Evolutionary conservation across 2,888 invertebrate species (phyloP).

Genomic region (Drosophila birchii): DNA sequence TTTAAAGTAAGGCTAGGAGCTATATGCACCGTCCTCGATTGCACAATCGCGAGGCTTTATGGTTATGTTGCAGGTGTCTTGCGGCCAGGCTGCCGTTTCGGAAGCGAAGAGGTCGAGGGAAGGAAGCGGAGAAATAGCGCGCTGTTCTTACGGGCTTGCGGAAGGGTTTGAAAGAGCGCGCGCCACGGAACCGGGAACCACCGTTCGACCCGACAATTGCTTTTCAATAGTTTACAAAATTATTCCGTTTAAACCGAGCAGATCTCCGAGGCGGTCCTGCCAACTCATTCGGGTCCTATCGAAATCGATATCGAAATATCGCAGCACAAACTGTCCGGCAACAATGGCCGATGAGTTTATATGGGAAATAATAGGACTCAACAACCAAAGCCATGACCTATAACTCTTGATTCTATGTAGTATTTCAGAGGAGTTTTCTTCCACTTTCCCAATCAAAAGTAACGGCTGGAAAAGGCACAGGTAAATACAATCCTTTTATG

Average conservation of each 20-base stretch:
- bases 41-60: conserved; percentile 33
- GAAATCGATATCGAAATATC: background rate
- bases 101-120: background rate
- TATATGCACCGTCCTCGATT: conserved; percentile 25
- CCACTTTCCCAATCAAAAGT: background rate
- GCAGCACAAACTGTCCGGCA: background rate
- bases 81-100: conserved; percentile 7
- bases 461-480: background rate
- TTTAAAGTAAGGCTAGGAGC: background rate
- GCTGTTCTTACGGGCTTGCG: conserved; percentile 15
- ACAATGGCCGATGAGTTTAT: too few species aligned
- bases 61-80: conserved; percentile 18
- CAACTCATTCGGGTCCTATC: background rate
- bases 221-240: background rate
- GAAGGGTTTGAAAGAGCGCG: conserved; percentile 28
- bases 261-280: background rate
- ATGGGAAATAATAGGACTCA: too few species aligned
- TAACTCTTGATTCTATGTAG: too few species aligned
- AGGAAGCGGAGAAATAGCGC: conserved; percentile 11
- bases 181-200: conserved; percentile 18
- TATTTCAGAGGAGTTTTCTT: too few species aligned
- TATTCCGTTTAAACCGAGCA: background rate
- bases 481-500: conserved; percentile 1
- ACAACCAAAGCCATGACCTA: conserved; percentile 1
- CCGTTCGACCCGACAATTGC: conserved; percentile 17